A percentile compares a stretch with the other conserved stretches of the same genome.
Conservation (phyloP, 2,797 vertebrate species). For the Brachyalestes nurse region DNA sequence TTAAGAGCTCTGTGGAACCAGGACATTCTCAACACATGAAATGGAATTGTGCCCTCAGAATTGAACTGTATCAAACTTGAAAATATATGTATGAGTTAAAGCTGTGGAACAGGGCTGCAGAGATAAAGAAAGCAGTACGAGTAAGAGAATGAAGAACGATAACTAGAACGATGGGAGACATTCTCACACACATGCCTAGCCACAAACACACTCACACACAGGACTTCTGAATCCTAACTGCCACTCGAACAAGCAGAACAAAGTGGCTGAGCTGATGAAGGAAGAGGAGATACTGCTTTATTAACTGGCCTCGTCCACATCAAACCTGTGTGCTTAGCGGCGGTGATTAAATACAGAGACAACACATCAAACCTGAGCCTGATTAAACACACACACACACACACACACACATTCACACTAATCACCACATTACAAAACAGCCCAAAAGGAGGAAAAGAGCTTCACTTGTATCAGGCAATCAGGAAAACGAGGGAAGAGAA, state of each 20-base stretch:
- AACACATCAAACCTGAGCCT: conserved; percentile 81
- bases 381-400: conserved; percentile 78
- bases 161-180: conserved; percentile 12
- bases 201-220: conserved; percentile 22
- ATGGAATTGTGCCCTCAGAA: background rate
- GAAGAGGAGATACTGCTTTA: conserved; percentile 77
- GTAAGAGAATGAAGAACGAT: conserved; percentile 13
- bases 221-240: conserved; percentile 55
- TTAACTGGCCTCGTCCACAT: conserved; percentile 80
- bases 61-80: background rate
- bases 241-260: conserved; percentile 60
- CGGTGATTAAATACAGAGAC: conserved; percentile 80
- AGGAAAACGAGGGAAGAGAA: conserved; percentile 60
- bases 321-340: conserved; percentile 75
- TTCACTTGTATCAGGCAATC: conserved; percentile 68
- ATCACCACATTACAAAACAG: conserved; percentile 70
- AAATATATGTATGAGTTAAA: background rate
- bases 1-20: background rate
- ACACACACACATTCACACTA: conserved; percentile 69
- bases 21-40: background rate
- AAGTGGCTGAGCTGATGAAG: conserved; percentile 78
- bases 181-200: background rate
- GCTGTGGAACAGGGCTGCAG: background rate
- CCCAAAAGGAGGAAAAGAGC: conserved; percentile 54
- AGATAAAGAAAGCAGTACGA: background rate